These are phyloP conservation scores for Mobula hypostoma DNA, from an alignment of 2,113 vertebrate genomes.

Conservation along the genomic window DNA sequence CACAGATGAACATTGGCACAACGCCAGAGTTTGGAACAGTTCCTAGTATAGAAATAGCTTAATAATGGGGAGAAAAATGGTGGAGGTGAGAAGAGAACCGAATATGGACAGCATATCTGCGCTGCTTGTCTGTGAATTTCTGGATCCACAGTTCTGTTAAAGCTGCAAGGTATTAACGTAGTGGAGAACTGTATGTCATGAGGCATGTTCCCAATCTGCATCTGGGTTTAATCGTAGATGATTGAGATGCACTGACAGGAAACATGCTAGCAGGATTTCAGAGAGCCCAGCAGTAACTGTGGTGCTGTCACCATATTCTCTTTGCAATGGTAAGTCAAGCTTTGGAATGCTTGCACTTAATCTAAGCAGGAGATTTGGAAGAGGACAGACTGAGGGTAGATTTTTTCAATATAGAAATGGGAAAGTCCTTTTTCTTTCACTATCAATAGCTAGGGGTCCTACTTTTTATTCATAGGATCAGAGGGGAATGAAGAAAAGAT, in stretches of 20 bases:
- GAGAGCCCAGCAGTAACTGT: not conserved
- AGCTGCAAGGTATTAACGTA: not conserved
- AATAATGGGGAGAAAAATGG: not conserved
- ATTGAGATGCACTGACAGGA: not conserved
- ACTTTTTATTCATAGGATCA: too few relatives aligned
- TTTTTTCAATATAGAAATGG: too few relatives aligned
- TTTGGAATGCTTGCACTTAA: not conserved
- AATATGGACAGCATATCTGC: not conserved
- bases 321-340: not conserved
- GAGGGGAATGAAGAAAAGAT: too few relatives aligned
- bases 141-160: not conserved
- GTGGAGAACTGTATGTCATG: not conserved
- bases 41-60: not conserved
- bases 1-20: not conserved
- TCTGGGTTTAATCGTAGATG: not conserved
- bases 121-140: not conserved
- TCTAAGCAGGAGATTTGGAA: too few relatives aligned
- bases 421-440: too few relatives aligned
- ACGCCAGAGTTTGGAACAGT: not conserved
- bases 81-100: not conserved
- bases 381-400: too few relatives aligned
- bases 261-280: not conserved
- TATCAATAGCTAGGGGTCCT: too few relatives aligned
- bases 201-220: not conserved
- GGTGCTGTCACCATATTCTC: not conserved